Percentiles rank a stretch among this genome's conserved stretches.
Conservation (phyloP, 2,797 vertebrate species). For the Tragelaphus eurycerus region DNA sequence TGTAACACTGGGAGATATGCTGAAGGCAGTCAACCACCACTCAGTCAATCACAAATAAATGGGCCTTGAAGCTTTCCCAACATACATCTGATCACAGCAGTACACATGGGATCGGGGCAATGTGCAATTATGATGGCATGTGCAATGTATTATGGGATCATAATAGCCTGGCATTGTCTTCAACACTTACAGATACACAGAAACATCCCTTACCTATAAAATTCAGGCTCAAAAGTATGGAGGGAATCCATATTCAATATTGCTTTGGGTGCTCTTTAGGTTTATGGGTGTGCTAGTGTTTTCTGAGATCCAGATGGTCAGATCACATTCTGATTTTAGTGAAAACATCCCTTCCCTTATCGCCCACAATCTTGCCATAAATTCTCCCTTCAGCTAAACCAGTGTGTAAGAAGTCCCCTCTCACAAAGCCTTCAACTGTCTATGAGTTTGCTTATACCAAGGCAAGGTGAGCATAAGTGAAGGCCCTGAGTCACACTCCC, state of each 20-base stretch:
- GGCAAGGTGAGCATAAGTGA: neutral
- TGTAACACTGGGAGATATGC: neutral
- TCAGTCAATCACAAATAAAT: neutral
- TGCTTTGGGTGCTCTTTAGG: neutral
- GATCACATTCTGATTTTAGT: neutral
- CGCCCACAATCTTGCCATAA: neutral
- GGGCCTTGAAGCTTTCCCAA: neutral
- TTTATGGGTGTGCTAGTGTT: neutral
- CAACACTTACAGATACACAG: neutral
- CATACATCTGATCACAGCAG: neutral
- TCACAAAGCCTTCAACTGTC: neutral
- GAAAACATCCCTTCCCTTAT: neutral
- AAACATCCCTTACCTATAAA: neutral
- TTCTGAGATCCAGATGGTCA: neutral
- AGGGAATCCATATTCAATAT: neutral
- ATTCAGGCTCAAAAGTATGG: neutral
- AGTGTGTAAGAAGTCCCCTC: neutral
- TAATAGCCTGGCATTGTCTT: neutral
- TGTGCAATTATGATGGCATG: neutral
- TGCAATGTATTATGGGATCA: no score
- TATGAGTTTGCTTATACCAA: neutral
- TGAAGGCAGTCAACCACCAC: neutral
- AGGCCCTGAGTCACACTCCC: rapidly evolving
- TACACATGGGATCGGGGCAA: neutral
- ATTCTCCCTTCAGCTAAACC: neutral